phyloP scores from a whole-genome alignment of 2,113 vertebrate species.

The Lota lota region DNA sequence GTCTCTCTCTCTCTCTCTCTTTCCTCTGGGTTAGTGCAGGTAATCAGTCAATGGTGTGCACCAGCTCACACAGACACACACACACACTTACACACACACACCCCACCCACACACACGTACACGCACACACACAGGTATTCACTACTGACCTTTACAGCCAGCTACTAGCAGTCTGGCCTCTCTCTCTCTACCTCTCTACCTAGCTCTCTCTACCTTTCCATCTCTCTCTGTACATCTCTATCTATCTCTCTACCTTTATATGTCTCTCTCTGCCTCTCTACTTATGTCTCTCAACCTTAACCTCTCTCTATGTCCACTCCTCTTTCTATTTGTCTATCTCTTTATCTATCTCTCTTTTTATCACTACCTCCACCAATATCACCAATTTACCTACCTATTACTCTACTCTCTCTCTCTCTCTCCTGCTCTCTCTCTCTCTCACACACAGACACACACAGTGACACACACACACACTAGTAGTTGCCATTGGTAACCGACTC shows the following conservation, averaged over 20 bases:
- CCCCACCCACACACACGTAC: not conserved
- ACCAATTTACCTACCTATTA: not conserved
- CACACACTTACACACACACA: not conserved
- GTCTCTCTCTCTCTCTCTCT: slow-evolving; percentile 43
- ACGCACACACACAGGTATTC: slow-evolving; percentile 73
- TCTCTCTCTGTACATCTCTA: not conserved
- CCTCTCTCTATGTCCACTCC: not conserved
- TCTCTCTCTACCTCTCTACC: slow-evolving; percentile 48
- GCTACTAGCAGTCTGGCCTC: slow-evolving; percentile 57
- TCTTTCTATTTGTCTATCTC: slow-evolving; percentile 14
- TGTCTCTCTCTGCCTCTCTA: not conserved
- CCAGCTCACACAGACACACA: slow-evolving; percentile 49
- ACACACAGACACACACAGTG: not conserved
- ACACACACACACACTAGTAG: not conserved
- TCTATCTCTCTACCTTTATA: not conserved
- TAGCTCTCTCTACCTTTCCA: slow-evolving; percentile 8
- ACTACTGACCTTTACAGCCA: slow-evolving; percentile 72
- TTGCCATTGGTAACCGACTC: no score
- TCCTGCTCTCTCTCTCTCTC: not conserved
- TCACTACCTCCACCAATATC: not conserved
- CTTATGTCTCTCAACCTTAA: not conserved
- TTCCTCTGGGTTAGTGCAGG: slow-evolving; percentile 33
- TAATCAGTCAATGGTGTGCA: slow-evolving; percentile 78
- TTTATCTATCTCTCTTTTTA: slow-evolving; percentile 1
- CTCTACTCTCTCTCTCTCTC: not conserved